Base-by-base conservation (phyloP, 2,797 vertebrate genomes). In the Fistularia commersonii region DNA sequence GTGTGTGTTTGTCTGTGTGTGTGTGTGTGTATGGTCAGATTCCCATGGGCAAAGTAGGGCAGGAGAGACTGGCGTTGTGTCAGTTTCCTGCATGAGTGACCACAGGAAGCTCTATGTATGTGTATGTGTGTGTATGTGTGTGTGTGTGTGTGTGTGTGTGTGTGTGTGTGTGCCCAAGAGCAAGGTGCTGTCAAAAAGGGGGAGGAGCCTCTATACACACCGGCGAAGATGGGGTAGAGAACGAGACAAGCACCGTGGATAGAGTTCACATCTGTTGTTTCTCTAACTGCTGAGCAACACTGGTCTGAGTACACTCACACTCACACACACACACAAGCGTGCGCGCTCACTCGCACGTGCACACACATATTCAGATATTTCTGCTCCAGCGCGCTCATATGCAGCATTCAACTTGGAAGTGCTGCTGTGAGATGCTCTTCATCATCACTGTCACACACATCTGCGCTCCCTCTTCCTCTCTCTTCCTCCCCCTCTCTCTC, bases 181-280 rank as follows among this genome's bases (percentile, higher is more conserved):
- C 81, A 76, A 80, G 74, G 77, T 79, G 82, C 77, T 82, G 74
- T 80, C 76, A 77, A 62, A 81, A 53, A 64, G 72, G 64, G 76
- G 85, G 85, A 83, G 84, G 83, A 77, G 82, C 75, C 42, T 80
- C 55, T 3, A 32, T 72, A 61, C 53, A 51, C 74, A 76, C 56
- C 74, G 73, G 76, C 48, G 43, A 73, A 56, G 12, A 39, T 55
- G 72, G 69, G 55, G 61, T 44, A 54, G 74, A 63, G 49, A 66
- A 58, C 48, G 61, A 66, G 64, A 68, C 33, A 60, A 77, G 57
- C 54, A 57, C 71, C 74, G 70, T 70, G 66, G 44, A 73, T 69
- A 69, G 82, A 79, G 76, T 74, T 77, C 77, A 81, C 83, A 86
- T 87, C 85, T 85, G 85, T 86, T 86, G 78, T 83, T 79, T 76